A percentile compares a stretch with the other conserved stretches of the same genome.
Evolutionary conservation across 2,797 vertebrate species (phyloP).

Genomic region (Sardinella longiceps): DNA sequence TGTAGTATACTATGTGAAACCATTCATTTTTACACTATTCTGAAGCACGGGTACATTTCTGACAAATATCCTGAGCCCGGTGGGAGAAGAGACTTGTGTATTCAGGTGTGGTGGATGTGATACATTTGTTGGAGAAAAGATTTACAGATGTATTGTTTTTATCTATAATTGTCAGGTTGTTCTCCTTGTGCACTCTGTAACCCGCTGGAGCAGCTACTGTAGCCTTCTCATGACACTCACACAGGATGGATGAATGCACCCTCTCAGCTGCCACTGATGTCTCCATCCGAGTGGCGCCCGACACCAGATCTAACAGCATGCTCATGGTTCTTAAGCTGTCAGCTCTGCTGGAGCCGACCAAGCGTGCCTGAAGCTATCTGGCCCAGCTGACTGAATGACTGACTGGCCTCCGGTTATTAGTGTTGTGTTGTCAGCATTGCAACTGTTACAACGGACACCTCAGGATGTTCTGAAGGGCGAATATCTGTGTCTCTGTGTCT

Average conservation of each 20-base stretch:
- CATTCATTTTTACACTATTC: too few relatives aligned
- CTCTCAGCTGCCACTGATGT: background rate
- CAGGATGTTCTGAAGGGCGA: background rate
- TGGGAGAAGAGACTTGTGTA: background rate
- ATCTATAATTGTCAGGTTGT: background rate
- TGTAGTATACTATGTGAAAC: background rate
- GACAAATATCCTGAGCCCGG: background rate
- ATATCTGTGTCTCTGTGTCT: background rate
- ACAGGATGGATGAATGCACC: background rate
- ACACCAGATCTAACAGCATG: constrained; percentile 7
- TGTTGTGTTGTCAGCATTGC: background rate
- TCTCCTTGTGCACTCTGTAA: background rate
- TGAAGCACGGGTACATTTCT: background rate
- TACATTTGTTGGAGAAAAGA: background rate
- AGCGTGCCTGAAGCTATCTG: background rate
- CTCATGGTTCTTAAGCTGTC: constrained; percentile 7
- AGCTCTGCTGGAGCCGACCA: background rate
- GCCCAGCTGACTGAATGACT: background rate
- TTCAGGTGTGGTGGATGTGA: background rate
- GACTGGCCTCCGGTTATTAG: background rate
- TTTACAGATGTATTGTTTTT: background rate
- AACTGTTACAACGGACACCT: background rate
- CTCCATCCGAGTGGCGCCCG: background rate
- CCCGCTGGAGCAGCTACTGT: background rate
- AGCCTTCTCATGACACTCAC: background rate